phyloP scores from a whole-genome alignment of 2,888 invertebrate genomes.

The Helicoverpa assulta region DNA sequence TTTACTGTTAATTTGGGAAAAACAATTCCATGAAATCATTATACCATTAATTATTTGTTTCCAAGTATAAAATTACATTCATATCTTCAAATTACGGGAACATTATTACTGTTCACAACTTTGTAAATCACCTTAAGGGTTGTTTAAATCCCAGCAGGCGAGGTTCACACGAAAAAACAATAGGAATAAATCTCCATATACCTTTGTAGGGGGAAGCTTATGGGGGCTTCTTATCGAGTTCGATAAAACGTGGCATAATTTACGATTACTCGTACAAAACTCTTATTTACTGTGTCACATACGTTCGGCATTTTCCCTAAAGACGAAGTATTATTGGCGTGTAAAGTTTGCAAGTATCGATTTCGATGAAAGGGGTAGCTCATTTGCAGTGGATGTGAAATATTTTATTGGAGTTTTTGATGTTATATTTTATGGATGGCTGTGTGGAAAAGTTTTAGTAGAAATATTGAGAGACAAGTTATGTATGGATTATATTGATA shows the following conservation, averaged over 20 bases:
- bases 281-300: slow-evolving; percentile 62
- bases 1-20: background rate
- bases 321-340: slow-evolving; percentile 41
- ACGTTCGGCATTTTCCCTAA: slow-evolving; percentile 26
- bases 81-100: slow-evolving; percentile 16
- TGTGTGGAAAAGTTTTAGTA: slow-evolving; percentile 4
- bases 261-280: slow-evolving; percentile 63
- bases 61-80: slow-evolving; percentile 27
- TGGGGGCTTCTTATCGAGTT: slow-evolving; percentile 47
- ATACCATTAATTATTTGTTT: background rate
- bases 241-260: slow-evolving; percentile 66
- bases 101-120: slow-evolving; percentile 42
- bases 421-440: slow-evolving; percentile 16
- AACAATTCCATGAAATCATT: background rate
- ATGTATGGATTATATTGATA: background rate
- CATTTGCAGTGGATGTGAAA: slow-evolving; percentile 36
- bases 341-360: slow-evolving; percentile 46
- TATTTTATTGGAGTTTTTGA: slow-evolving; percentile 48
- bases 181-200: slow-evolving; percentile 43
- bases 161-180: slow-evolving; percentile 56
- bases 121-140: slow-evolving; percentile 36
- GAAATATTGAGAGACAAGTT: background rate
- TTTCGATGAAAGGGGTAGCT: slow-evolving; percentile 29
- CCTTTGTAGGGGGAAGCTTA: slow-evolving; percentile 14
- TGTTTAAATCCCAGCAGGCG: slow-evolving; percentile 41